These are phyloP conservation scores for Fregetta grallaria DNA, from an alignment of 2,113 vertebrate genomes.

Conservation along the genomic window DNA sequence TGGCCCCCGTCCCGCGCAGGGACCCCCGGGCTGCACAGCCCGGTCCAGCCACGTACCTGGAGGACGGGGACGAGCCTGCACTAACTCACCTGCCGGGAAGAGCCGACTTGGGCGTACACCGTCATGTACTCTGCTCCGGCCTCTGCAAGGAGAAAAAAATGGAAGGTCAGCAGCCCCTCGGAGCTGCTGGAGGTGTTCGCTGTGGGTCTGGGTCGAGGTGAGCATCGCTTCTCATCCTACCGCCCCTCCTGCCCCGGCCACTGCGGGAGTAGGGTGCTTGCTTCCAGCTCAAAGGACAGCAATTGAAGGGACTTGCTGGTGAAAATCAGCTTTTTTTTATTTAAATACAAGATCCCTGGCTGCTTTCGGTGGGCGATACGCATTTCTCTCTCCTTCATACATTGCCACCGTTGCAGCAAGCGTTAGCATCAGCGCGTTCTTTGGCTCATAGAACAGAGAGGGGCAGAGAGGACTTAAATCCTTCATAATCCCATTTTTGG, in stretches of 20 bases:
- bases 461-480: background rate
- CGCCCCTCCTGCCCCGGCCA: accelerated
- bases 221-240: background rate
- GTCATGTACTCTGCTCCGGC: accelerated
- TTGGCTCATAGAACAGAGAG: accelerated
- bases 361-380: accelerated
- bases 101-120: background rate
- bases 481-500: background rate
- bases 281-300: background rate
- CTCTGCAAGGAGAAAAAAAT: background rate
- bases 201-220: accelerated
- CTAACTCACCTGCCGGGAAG: background rate
- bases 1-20: background rate
- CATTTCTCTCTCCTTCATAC: accelerated
- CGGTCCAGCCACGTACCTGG: accelerated
- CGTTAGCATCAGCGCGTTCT: accelerated
- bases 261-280: accelerated
- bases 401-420: accelerated
- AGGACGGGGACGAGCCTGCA: accelerated
- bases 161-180: background rate
- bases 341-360: accelerated
- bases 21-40: accelerated
- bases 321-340: background rate
- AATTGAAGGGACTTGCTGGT: background rate
- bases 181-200: background rate